Evolutionary conservation across 2,888 invertebrate species (phyloP).

Genomic region (Petrolisthes manimaculis): DNA sequence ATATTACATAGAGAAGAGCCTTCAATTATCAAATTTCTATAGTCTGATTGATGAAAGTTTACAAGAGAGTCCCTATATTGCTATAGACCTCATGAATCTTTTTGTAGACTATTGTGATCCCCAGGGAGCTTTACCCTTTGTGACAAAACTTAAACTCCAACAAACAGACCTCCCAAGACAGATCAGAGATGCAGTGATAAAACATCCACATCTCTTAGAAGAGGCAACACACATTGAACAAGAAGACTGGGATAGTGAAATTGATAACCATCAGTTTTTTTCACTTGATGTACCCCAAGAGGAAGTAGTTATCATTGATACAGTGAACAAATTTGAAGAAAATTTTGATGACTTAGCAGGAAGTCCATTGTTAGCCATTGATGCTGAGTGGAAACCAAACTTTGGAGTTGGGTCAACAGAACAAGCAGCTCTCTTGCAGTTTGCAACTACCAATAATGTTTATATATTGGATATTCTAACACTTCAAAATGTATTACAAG

Average conservation of each 20-base stretch:
- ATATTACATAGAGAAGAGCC: constrained; percentile 41
- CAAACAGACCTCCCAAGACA: constrained; percentile 27
- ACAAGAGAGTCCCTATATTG: constrained; percentile 38
- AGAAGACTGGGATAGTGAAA: constrained; percentile 18
- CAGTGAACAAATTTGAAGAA: constrained; percentile 31
- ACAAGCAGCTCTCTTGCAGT: constrained; percentile 51
- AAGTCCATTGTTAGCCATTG: constrained; percentile 45
- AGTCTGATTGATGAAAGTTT: constrained; percentile 46
- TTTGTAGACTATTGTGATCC: constrained; percentile 44
- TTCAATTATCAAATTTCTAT: constrained; percentile 36
- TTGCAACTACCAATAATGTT: constrained; percentile 38
- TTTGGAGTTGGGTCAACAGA: constrained; percentile 47
- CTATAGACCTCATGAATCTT: constrained; percentile 35
- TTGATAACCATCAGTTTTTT: constrained; percentile 15
- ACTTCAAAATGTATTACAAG: constrained; percentile 42
- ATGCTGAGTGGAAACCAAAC: constrained; percentile 60
- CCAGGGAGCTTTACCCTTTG: constrained; percentile 38
- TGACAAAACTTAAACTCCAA: constrained; percentile 14
- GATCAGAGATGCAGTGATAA: constrained; percentile 22
- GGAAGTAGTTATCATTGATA: constrained; percentile 37
- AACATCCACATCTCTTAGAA: constrained; percentile 21
- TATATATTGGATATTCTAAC: constrained; percentile 50
- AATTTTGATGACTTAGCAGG: constrained; percentile 15
- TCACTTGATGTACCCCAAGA: constrained; percentile 36
- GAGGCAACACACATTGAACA: constrained; percentile 6